Conservation (phyloP, 2,113 vertebrate genomes). For the Potamarius usumacintae region DNA sequence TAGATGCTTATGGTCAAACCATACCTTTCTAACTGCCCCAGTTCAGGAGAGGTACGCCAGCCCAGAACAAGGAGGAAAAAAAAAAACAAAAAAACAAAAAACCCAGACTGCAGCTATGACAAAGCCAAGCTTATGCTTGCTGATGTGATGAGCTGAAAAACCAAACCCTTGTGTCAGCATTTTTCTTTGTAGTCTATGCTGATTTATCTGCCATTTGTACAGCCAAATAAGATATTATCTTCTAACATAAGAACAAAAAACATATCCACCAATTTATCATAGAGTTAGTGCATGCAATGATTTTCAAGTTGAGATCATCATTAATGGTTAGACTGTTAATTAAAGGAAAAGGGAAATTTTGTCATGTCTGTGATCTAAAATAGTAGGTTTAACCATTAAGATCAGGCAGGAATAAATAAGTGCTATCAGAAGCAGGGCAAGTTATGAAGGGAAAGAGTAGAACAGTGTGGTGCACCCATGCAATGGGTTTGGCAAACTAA, state of each 20-base stretch:
- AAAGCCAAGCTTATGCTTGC: slow-evolving; percentile 45
- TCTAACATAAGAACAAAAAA: slow-evolving; percentile 32
- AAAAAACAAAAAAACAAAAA: too few relatives aligned
- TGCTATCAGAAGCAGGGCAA: background rate
- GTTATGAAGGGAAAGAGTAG: background rate
- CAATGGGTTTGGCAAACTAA: background rate
- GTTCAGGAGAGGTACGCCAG: slow-evolving; percentile 53
- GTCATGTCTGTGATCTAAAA: slow-evolving; percentile 3
- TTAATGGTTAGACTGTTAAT: background rate
- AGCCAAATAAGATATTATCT: slow-evolving; percentile 40
- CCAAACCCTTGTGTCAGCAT: slow-evolving; percentile 38
- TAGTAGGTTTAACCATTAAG: background rate
- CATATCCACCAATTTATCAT: slow-evolving; percentile 32
- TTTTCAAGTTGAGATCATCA: slow-evolving; percentile 29
- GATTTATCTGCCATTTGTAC: slow-evolving; percentile 52
- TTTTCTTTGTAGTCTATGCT: slow-evolving; percentile 24
- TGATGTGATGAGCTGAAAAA: slow-evolving; percentile 53
- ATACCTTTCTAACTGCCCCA: slow-evolving; percentile 64
- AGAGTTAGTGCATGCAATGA: slow-evolving; percentile 1
- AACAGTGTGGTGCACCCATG: background rate
- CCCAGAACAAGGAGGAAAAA: slow-evolving; percentile 57
- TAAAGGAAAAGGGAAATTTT: slow-evolving; percentile 13
- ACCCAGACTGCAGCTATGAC: slow-evolving; percentile 51
- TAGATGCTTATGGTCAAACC: background rate
- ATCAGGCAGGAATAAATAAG: background rate